Evolutionary conservation across 2,888 invertebrate genomes (phyloP).

Genomic region (Sepiola atlantica): DNA sequence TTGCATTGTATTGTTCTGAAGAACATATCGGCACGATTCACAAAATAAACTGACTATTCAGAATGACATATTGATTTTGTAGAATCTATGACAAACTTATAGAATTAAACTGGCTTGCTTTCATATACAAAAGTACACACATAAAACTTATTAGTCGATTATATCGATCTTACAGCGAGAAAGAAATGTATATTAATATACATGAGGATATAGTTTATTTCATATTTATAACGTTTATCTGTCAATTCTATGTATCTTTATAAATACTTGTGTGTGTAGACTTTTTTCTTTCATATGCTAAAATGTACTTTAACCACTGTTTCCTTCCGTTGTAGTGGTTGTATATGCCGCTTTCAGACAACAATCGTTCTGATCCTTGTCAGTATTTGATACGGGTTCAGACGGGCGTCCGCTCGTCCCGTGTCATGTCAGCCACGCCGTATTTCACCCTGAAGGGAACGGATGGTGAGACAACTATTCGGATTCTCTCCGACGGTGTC

Average conservation of each 20-base stretch:
- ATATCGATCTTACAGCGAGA: not conserved
- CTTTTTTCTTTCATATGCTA: not conserved
- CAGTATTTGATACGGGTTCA: slow-evolving; percentile 57
- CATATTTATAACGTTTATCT: not conserved
- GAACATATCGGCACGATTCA: too few relatives aligned
- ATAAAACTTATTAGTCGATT: too few relatives aligned
- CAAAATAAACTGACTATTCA: too few relatives aligned
- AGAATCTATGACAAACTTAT: too few relatives aligned
- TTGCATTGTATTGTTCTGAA: too few relatives aligned
- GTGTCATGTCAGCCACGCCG: slow-evolving; percentile 52
- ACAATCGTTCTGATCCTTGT: slow-evolving; percentile 50
- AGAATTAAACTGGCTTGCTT: too few relatives aligned
- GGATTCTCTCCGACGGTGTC: slow-evolving; percentile 54
- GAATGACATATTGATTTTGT: too few relatives aligned
- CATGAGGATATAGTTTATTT: not conserved
- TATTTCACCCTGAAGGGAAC: slow-evolving; percentile 55
- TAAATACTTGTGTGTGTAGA: too few relatives aligned
- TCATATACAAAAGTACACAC: too few relatives aligned
- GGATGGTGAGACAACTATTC: slow-evolving; percentile 51
- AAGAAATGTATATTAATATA: not conserved
- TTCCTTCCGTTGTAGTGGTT: slow-evolving; percentile 53
- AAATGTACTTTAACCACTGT: not conserved
- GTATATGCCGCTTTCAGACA: slow-evolving; percentile 56
- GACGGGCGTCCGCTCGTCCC: slow-evolving; percentile 53
- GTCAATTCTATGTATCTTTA: not conserved